These are phyloP conservation scores for human DNA, from an alignment of 2,113 vertebrate species.

Conservation along the genomic window DNA sequence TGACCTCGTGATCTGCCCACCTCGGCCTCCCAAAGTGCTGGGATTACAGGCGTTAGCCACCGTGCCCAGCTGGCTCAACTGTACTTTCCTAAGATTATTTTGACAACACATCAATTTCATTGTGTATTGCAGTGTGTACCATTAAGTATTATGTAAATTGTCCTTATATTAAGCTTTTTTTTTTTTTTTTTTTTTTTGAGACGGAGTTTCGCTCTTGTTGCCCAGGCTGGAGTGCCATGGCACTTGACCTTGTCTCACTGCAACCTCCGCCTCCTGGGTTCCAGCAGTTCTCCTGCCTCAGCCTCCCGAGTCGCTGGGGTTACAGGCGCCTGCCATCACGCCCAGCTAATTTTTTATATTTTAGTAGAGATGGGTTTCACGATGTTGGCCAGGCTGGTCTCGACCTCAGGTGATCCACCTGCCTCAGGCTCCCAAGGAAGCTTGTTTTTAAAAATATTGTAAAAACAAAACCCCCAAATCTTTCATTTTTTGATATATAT, in stretches of 20 bases:
- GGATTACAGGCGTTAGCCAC: too few relatives aligned
- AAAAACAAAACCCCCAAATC: slow-evolving; percentile 18
- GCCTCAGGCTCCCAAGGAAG: neutral
- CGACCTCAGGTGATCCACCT: neutral
- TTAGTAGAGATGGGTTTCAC: neutral
- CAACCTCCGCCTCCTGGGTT: neutral
- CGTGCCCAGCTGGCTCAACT: neutral
- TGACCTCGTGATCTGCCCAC: too few relatives aligned
- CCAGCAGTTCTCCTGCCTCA: neutral
- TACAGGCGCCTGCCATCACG: neutral
- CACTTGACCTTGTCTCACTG: neutral
- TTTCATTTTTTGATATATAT: neutral
- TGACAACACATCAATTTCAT: slow-evolving; percentile 7
- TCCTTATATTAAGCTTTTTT: slow-evolving; percentile 1
- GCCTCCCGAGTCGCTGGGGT: neutral
- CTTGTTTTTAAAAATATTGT: neutral
- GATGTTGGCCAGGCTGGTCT: neutral
- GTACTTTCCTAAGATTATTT: slow-evolving; percentile 37
- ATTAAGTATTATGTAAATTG: slow-evolving; percentile 4
- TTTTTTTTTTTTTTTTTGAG: neutral
- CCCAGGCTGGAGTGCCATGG: neutral
- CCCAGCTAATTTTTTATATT: neutral
- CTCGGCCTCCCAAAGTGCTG: too few relatives aligned
- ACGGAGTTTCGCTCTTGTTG: neutral
- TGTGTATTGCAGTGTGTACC: neutral